Evolutionary conservation across 2,797 vertebrate genomes (phyloP), one percentile per base, ranked within the genome.

Genomic region (Chloroceryle amazona): DNA sequence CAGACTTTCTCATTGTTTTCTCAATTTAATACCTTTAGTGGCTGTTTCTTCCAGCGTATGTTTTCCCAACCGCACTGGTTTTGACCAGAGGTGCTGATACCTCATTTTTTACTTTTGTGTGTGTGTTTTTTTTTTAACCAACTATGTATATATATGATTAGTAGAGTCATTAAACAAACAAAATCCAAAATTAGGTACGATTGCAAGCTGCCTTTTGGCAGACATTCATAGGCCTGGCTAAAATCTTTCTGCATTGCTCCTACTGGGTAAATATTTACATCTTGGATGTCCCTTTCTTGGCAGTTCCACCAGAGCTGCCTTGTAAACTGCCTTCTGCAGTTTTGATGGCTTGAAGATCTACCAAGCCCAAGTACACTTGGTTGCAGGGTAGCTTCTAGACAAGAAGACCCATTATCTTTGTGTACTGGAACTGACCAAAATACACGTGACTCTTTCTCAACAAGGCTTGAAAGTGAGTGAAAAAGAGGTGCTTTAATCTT

Each of bases 231-330:
- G 52, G 23, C 26, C 54, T 73, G 58, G 39, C 41, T 54, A 11
- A 68, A 81, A 62, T 63, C 61, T 58, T 83, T 57, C 31, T 86
- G 29, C 19, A 9, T 28, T 85, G 61, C 80, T 89, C 42, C 70
- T 90, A 1, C 54, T 81, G 58, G 84, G 16, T 89, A 81, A 96
- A 89, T 54, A 72, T 92, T 93, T 86, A n/a, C 26, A 57, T 85
- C 81, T 86, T 13, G 0, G 65, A 20, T 47, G 44, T 81, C 65
- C 42, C 11, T 62, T 73, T 54, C 92, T 35, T 75, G 83, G 89
- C 62, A 60, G 57, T 11, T 61, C 60, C 65, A 93, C 9, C 26
- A 26, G 39, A 44, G 70, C 31, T 86, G 66, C 47, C 44, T 86
- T 57, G 52, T 33, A 29, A 91, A 23, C 66, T 80, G 51, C 79